Evolutionary conservation across 2,113 vertebrate genomes (phyloP), one percentile per base, ranked within the genome.

Genomic region (Leptobrachium ailaonicum): DNA sequence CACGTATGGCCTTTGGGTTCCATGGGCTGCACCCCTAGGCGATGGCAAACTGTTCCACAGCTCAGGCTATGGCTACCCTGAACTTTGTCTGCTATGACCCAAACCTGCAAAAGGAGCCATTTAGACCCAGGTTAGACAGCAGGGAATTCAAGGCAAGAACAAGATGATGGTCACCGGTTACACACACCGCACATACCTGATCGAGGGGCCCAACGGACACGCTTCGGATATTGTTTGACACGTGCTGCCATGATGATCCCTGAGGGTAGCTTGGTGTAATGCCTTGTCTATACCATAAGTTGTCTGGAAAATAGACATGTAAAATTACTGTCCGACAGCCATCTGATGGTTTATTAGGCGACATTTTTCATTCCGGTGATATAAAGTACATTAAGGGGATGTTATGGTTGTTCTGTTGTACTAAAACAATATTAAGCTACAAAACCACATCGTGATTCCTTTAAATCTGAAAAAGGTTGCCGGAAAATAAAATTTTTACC

Each of bases 1-100:
- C 97, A 99, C 0, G 94, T 91, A 75, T 92, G 90, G 44, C 98
- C 98, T 74, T 92, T 96, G 0, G 96, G 96, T 42, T 95, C 91
- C 83, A 88, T 80, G 0, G 97, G 95, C 62, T 93, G 95, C 58
- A 98, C 93, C 0, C 96, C 96, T 0, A 92, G 90, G 2, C 98
- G 94, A 56, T 92, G 96, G 71, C 98, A 99, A 67, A 98, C 96
- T 0, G 97, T 99, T 2, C 98, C 97, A 41, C 94, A 95, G 90
- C 98, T 99, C 90, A 98, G 86, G 76, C 97, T 91, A 62, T 94
- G 98, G 80, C 95, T 99, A 66, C 98, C 98, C 86, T 99, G 97
- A 11, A 99, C 97, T 82, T 97, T 98, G 88, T 97, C 93, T 44
- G 97, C 98, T n/a, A 98, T 96, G 84, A 99, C 95, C 98, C 98